These are phyloP conservation scores for Hyles vespertilio DNA, from an alignment of 1,140 invertebrate genomes.

Conservation along the genomic window DNA sequence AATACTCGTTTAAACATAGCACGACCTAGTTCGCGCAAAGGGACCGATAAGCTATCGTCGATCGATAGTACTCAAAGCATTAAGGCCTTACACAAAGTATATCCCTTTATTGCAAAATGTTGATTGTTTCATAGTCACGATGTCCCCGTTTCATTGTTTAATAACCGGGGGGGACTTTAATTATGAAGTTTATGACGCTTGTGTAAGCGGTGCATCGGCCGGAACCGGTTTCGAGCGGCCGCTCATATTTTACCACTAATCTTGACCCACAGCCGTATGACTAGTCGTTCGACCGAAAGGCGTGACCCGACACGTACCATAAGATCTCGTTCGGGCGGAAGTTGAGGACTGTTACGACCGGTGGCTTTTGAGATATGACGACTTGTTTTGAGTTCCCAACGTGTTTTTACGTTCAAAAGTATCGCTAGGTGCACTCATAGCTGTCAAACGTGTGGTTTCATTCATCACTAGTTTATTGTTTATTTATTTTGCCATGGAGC, in stretches of 20 bases:
- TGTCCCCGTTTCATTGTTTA: constrained; percentile 9
- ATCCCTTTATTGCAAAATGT: constrained; percentile 14
- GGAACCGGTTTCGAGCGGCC: constrained; percentile 47
- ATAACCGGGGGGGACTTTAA: constrained; percentile 11
- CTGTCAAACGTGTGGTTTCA: no score
- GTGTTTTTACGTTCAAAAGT: no score
- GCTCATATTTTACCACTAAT: constrained; percentile 55
- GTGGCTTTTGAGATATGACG: constrained; percentile 11
- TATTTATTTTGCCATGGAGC: no score
- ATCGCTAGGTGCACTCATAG: no score
- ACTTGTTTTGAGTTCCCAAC: background rate
- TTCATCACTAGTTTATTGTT: no score
- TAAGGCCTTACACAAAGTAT: constrained; percentile 12
- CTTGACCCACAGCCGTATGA: constrained; percentile 63
- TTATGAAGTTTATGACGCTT: constrained; percentile 27
- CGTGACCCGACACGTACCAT: constrained; percentile 22
- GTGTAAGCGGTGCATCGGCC: constrained; percentile 47
- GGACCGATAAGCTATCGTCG: constrained; percentile 53
- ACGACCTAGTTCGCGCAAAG: constrained; percentile 51
- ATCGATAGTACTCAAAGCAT: constrained; percentile 52
- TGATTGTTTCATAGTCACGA: constrained; percentile 11
- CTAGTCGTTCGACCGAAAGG: constrained; percentile 33
- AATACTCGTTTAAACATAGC: constrained; percentile 35
- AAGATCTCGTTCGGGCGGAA: constrained; percentile 32
- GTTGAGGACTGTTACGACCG: constrained; percentile 17